Base-by-base conservation (phyloP, 2,888 invertebrate genomes). In the Coenonympha glycerion region DNA sequence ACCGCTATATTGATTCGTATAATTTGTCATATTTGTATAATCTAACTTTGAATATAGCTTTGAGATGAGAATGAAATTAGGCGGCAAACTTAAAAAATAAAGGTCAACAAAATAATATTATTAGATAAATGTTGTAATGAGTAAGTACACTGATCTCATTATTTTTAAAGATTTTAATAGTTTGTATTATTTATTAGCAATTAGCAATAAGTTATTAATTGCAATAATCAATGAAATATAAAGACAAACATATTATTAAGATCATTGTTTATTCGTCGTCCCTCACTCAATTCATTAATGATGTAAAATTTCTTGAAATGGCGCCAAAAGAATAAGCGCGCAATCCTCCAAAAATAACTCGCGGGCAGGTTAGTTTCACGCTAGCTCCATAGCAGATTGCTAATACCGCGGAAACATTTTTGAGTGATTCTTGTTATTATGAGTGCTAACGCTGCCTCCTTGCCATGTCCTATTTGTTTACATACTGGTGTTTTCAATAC, bases 381-480 rank as follows among this genome's bases (percentile, higher is more conserved):
- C 63, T 67, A 68, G 63, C 65, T 64, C 61, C 68, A 66, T 63
- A 63, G 63, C 67, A 67, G 50, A 48, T 50, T 49, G 55, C 56
- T 57, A 45, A 53, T 53, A 56, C 48, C 24, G 39, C 44, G 40
- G 41, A 41, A 44, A 44, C 44, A 45, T 41, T 24, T 39, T 39
- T 13, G 22, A 3, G 24, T 9, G 15, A 22, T 22, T 37, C 8
- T 24, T 24, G 33, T 42, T 49, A 45, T 46, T 63, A 87, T 87
- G 87, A 85, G 85, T 80, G 84, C 76, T 54, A 84, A 88, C 68
- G 87, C 88, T 68, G 85, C 86, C 56, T 81, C 90, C 48, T 87
- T 94, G 59, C 86, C 92, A 49, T 95, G 95, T 75, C 95, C 95
- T 24, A 77, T 95, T 69, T 95, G 95, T 79, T 89, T 91, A 48